Evolutionary conservation across 1,140 invertebrate genomes (phyloP).

Genomic region (Homarus americanus): DNA sequence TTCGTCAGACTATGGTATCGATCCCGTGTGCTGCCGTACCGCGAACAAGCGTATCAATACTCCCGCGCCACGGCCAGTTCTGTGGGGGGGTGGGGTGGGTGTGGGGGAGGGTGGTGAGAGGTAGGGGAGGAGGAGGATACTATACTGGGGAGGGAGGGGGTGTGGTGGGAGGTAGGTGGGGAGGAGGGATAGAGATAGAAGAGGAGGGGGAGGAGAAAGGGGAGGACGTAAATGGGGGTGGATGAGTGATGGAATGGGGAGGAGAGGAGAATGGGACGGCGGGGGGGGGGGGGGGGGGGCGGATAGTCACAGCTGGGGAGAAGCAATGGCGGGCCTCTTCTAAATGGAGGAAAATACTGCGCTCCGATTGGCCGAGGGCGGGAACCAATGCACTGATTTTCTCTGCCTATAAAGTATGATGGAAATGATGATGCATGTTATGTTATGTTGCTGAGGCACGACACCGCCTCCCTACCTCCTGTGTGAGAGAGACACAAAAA

Average conservation of each 20-base stretch:
- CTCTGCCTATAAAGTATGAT: slow-evolving; percentile 1
- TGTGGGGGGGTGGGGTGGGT: background rate
- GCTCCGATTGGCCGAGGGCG: background rate
- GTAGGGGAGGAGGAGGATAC: too few relatives aligned
- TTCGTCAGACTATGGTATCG: too few relatives aligned
- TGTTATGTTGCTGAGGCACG: background rate
- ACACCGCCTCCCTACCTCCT: background rate
- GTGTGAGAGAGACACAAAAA: too few relatives aligned
- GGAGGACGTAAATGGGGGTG: background rate
- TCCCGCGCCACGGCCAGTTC: background rate
- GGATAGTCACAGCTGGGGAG: slow-evolving; percentile 10
- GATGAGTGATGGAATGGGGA: background rate
- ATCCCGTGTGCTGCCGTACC: background rate
- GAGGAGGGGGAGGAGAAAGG: background rate
- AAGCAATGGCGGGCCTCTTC: slow-evolving; percentile 39
- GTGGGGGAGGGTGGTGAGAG: background rate
- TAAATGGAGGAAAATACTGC: background rate
- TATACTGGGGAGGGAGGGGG: background rate
- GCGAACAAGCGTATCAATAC: slow-evolving; percentile 34
- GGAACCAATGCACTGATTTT: slow-evolving; percentile 44
- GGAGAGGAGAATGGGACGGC: background rate
- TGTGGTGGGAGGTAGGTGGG: too few relatives aligned
- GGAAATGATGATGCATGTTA: background rate
- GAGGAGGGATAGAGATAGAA: too few relatives aligned
- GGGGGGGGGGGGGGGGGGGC: background rate